Percentiles rank a stretch among this genome's conserved stretches.
Conservation (phyloP, 2,797 vertebrate species). For the Clarias platycephalus region DNA sequence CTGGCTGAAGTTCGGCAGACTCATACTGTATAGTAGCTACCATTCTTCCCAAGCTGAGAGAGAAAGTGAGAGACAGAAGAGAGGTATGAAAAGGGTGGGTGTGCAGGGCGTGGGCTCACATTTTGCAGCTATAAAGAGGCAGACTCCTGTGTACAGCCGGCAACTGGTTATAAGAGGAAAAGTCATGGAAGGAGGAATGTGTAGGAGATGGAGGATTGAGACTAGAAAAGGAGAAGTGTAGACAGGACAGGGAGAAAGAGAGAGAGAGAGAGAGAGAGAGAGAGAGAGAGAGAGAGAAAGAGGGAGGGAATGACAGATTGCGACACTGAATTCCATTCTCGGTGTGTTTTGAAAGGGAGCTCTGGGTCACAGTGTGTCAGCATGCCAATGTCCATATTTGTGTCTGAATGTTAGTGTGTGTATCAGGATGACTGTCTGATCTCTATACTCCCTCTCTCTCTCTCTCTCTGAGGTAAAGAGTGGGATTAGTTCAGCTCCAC, state of each 20-base stretch:
- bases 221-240: neutral
- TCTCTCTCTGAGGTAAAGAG: constrained; percentile 11
- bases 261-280: constrained; percentile 10
- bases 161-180: constrained; percentile 17
- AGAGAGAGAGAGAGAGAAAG: constrained; percentile 10
- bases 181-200: neutral
- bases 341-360: constrained; percentile 40
- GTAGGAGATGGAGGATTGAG: constrained; percentile 15
- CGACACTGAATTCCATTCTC: constrained; percentile 45
- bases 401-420: constrained; percentile 38
- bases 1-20: neutral
- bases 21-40: neutral
- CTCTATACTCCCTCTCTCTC: neutral
- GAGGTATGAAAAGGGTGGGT: neutral
- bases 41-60: neutral
- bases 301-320: constrained; percentile 28
- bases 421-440: constrained; percentile 38
- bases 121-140: neutral
- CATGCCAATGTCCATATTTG: constrained; percentile 48
- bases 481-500: constrained; percentile 47
- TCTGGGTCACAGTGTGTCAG: constrained; percentile 28
- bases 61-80: neutral
- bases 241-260: constrained; percentile 6
- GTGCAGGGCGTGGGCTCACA: neutral
- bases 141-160: neutral